Base-by-base conservation (phyloP, 2,888 invertebrate genomes). In the Ligdia adustata region DNA sequence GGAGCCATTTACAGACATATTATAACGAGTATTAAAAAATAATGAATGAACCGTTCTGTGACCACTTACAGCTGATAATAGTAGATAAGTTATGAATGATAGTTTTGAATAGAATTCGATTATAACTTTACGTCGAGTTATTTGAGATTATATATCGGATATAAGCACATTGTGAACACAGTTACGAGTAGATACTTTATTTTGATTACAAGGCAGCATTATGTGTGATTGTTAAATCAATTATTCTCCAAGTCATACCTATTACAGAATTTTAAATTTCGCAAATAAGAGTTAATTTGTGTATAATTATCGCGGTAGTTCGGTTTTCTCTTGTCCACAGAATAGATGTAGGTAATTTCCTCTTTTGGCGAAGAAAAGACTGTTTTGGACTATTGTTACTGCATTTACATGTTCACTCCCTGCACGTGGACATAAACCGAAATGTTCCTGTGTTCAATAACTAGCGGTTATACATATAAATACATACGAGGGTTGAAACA, bases 401-500 rank as follows among this genome's bases (percentile, higher is more conserved):
- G n/a, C n/a, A n/a, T n/a, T n/a, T n/a, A n/a, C n/a, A n/a, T n/a
- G n/a, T n/a, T n/a, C n/a, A n/a, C n/a, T n/a, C 35, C 29, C 41
- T 50, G 9, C 56, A 51, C 48, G 53, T 48, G 45, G 45, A 9
- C 31, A 26, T 35, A 16, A 20, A 12, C 12, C 20, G 41, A 42
- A 32, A 29, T 35, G 20, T 26, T 43, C 26, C 37, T 26, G 35
- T 53, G 47, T 38, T 52, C 46, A 41, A 42, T 52, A 40, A 45
- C 42, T 46, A 32, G 29, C 34, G 47, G 52, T 43, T 26, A 47
- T 51, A 52, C 51, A n/a, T n/a, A n/a, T n/a, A n/a, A n/a, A n/a
- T n/a, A n/a, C n/a, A n/a, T n/a, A n/a, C 69, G 69, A 65, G 62
- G 63, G 58, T 56, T 57, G 52, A 65, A 69, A 71, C 76, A 77